These are phyloP conservation scores for Zaprionus bogoriensis DNA, from an alignment of 2,888 invertebrate species.

Conservation along the genomic window DNA sequence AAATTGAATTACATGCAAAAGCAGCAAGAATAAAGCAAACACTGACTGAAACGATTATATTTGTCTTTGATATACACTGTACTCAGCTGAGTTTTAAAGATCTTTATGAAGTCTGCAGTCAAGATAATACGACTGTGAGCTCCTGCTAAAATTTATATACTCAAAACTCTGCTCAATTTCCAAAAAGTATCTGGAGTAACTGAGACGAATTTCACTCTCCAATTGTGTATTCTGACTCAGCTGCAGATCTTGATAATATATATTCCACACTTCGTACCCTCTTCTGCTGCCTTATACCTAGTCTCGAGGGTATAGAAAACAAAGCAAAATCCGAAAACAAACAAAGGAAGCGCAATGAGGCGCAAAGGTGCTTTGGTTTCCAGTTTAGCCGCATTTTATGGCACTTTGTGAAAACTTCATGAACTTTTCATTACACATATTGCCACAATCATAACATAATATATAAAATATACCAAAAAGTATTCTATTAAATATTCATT, in stretches of 20 bases:
- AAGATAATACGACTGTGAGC: no score
- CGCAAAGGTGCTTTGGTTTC: conserved; percentile 46
- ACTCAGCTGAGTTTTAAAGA: neutral
- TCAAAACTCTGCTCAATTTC: no score
- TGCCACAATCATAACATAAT: neutral
- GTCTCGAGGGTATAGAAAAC: neutral
- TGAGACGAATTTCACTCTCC: no score
- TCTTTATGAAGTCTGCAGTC: no score
- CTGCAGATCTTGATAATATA: neutral
- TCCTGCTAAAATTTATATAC: no score
- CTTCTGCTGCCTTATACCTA: neutral
- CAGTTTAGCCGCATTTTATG: conserved; percentile 47
- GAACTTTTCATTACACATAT: conserved; percentile 36
- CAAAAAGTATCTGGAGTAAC: no score
- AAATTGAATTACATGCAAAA: conserved; percentile 72
- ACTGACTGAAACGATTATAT: neutral
- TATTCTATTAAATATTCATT: no score
- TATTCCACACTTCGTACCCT: neutral
- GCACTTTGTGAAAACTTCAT: conserved; percentile 25
- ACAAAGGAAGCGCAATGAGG: conserved; percentile 43
- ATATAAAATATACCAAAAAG: no score
- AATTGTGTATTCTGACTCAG: neutral
- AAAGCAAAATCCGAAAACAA: conserved; percentile 14
- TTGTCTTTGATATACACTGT: neutral
- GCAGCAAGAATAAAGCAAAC: neutral